These are phyloP conservation scores for Pitta sordida DNA, from an alignment of 2,113 vertebrate genomes.

Conservation along the genomic window DNA sequence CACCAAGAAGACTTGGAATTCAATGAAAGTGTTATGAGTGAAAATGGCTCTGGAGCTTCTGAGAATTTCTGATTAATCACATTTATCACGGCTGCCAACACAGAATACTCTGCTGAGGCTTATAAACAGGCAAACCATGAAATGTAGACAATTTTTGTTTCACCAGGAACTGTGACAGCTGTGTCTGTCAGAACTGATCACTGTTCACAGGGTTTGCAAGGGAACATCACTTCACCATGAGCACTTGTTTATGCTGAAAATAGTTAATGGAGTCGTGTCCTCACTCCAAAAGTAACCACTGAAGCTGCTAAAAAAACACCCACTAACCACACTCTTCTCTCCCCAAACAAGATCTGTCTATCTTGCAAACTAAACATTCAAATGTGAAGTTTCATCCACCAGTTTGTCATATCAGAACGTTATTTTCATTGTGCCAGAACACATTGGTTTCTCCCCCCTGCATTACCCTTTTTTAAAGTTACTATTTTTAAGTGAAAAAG, in stretches of 20 bases:
- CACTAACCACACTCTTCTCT: background rate
- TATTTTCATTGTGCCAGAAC: background rate
- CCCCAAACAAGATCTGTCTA: background rate
- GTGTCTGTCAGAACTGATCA: background rate
- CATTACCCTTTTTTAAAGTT: background rate
- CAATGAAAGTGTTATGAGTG: background rate
- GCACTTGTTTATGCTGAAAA: background rate
- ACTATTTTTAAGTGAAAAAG: background rate
- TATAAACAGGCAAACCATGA: background rate
- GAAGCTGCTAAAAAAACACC: background rate
- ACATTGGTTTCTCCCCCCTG: background rate
- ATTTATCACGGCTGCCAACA: background rate
- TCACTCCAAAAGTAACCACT: background rate
- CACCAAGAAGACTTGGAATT: background rate
- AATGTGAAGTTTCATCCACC: background rate
- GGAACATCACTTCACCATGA: background rate
- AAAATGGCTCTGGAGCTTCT: background rate
- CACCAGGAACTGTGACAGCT: background rate
- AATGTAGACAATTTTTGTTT: background rate
- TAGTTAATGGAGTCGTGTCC: background rate
- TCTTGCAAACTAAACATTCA: background rate
- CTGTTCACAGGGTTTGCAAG: background rate
- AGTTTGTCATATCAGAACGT: background rate
- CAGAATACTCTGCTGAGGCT: background rate
- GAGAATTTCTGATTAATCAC: background rate